Base-by-base conservation (phyloP, 1,140 invertebrate genomes). In the Asobara japonica region DNA sequence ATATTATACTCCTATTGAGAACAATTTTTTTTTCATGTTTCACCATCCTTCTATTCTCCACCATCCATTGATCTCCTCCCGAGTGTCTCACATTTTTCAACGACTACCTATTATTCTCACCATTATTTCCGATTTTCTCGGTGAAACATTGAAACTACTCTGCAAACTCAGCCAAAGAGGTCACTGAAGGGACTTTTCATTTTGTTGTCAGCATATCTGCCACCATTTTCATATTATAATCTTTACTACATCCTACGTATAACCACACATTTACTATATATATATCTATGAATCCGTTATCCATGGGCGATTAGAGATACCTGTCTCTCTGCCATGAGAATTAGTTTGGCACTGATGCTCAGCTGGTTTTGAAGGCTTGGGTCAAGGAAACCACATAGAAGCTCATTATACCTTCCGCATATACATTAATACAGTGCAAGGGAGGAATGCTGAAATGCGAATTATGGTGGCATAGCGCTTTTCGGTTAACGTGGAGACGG, bases 371-470 rank as follows among this genome's bases (percentile, higher is more conserved):
- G 38, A 33, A 36, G 22, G 11, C 29, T 29, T 18, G 64, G 69
- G 61, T 65, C 41, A 71, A 71, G 69, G 61, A 71, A 72, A 72
- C 70, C 70, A 66, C 70, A 72, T 56, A 22, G 45, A 61, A 72
- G 62, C 70, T 72, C 70, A 72, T 72, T 72, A 72, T 66, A 51
- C 36, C 18, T 27, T 30, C 48, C n/a, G 60, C 29, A 62, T 62
- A 45, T 61, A 66, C 70, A 72, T 72, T 72, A 72, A 72, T 72
- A 72, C 48, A 72, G 64, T 62, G 60, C 18, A 8, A 25, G 29
- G 31, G n/a, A 36, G 33, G 41, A 60, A 51, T 72, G 45, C 45
- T 72, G 22, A 72, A 72, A 72, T 6, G 64, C 70, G 70, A 72
- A 72, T 72, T 72, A 68, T 68, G 51, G 61, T 65, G 51, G 65